Base-by-base conservation (phyloP, 2,888 invertebrate species). In the Epirrita christyi region DNA sequence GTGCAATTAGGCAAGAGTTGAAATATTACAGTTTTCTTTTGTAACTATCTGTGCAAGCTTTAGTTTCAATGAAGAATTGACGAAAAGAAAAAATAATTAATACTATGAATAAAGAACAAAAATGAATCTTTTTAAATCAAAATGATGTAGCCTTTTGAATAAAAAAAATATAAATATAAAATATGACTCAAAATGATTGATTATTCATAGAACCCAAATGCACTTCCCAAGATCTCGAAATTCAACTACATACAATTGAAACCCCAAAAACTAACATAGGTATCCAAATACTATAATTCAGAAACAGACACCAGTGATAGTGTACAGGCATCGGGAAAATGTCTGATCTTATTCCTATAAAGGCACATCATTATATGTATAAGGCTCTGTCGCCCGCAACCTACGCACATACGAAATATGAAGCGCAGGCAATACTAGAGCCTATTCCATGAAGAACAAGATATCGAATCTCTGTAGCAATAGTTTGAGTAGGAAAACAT, bases 401-500 rank as follows among this genome's bases (percentile, higher is more conserved):
- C 58, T 44, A 61, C 51, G 47, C 55, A 55, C 51, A 34, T 55
- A 47, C 40, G 40, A 40, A 36, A 55, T 11, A 14, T 45, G 6
- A 37, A 43, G 21, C 37, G 21, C 14, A 57, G 14, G 28, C 44
- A 7, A 61, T 40, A 59, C 10, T 36, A 27, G 32, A 32, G 48
- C 53, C 7, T 55, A 61, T 14, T 7, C 6, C 40, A 27, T 38
- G 34, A 36, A 11, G 37, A 13, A 57, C 47, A 61, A 57, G 64
- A 45, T 15, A 13, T 51, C 57, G 0, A 63, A 49, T 60, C 45
- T 7, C n/a, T n/a, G n/a, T n/a, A n/a, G n/a, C 14, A 14, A 38
- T 21, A 36, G 10, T 13, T 52, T 44, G 52, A 59, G 53, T 38
- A 64, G 64, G 64, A 64, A 64, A 66, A 64, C 56, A 55, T 60